Percentiles rank a stretch among this genome's conserved stretches.
Conservation (phyloP, 2,113 vertebrate genomes). For the Mesembrinibis cayennensis region DNA sequence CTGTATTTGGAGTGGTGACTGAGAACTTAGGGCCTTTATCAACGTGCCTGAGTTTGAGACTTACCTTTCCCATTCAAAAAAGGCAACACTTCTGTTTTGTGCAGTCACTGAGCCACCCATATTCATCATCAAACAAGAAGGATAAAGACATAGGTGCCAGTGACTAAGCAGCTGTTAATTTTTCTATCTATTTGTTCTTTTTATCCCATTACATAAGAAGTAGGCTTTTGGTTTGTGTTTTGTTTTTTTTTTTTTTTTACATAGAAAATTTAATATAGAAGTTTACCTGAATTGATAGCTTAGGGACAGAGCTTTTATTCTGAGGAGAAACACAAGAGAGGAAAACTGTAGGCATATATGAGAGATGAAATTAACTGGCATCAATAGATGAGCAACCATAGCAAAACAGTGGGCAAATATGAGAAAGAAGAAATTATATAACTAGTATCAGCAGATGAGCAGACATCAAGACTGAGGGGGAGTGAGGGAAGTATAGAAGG, state of each 20-base stretch:
- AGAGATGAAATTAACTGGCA: neutral
- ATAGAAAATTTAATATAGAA: neutral
- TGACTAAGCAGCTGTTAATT: neutral
- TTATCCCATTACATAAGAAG: neutral
- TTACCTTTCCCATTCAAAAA: neutral
- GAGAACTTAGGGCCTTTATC: neutral
- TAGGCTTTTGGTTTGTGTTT: neutral
- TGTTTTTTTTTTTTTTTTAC: neutral
- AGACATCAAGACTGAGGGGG: neutral
- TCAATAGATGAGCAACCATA: neutral
- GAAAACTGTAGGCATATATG: neutral
- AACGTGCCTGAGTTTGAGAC: neutral
- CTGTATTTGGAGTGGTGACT: neutral
- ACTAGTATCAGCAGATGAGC: neutral
- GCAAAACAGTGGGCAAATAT: neutral
- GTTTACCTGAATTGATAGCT: neutral
- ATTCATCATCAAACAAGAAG: neutral
- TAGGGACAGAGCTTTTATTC: neutral
- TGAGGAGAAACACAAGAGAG: neutral
- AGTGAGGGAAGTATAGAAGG: neutral
- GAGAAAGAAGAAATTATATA: neutral
- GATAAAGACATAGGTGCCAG: neutral
- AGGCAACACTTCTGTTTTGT: neutral
- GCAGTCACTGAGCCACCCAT: neutral
- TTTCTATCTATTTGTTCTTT: neutral